These are phyloP conservation scores for Watsonalla cultraria DNA, from an alignment of 2,888 invertebrate species.

Conservation along the genomic window DNA sequence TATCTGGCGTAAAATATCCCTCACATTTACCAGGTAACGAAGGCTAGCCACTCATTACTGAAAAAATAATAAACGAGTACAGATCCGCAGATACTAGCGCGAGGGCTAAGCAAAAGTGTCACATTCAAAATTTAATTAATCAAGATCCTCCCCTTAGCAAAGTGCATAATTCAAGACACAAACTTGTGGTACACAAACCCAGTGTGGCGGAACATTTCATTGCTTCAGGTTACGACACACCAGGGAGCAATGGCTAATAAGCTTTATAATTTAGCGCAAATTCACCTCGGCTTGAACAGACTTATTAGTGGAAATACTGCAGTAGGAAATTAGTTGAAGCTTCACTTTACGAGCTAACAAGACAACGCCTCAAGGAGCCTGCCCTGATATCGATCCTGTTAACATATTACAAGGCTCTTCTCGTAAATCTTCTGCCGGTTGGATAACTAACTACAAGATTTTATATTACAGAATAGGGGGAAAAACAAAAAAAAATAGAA, in stretches of 20 bases:
- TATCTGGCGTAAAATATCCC: too few species aligned
- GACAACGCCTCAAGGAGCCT: background rate
- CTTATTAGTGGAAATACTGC: constrained; percentile 52
- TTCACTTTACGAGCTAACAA: constrained; percentile 23
- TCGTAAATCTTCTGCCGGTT: background rate
- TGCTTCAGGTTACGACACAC: constrained; percentile 62
- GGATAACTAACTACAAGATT: too few species aligned
- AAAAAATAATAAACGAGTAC: background rate
- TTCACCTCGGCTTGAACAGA: constrained; percentile 44
- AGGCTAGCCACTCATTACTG: too few species aligned
- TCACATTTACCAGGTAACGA: too few species aligned
- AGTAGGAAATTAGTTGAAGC: constrained; percentile 39
- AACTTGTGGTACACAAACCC: constrained; percentile 34
- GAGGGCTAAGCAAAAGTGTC: constrained; percentile 24
- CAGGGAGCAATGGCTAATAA: constrained; percentile 70
- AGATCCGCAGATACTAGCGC: constrained; percentile 9
- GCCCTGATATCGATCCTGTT: constrained; percentile 2
- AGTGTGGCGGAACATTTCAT: constrained; percentile 47
- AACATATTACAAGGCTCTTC: background rate
- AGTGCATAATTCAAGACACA: constrained; percentile 45
- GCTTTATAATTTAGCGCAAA: constrained; percentile 71
- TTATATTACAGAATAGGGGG: too few species aligned
- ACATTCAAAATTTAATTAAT: constrained; percentile 44
- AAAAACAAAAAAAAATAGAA: too few species aligned
- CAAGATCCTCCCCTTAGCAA: constrained; percentile 28